A percentile compares a stretch with the other conserved stretches of the same genome.
Conservation (phyloP, 2,888 invertebrate genomes). For the Caprella mutica region DNA sequence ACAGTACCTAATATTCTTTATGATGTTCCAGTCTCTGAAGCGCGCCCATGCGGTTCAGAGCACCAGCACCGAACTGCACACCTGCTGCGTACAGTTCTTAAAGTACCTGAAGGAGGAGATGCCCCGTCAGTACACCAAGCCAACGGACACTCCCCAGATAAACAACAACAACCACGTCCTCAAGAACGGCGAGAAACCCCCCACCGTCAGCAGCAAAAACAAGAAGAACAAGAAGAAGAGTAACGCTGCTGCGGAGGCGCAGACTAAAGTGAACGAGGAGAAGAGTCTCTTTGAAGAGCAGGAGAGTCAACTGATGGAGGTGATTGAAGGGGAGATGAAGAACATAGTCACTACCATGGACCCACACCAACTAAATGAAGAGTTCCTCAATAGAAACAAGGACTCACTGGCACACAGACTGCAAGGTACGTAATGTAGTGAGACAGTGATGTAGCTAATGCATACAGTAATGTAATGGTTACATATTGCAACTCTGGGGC, state of each 20-base stretch:
- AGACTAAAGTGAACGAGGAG: conserved; percentile 2
- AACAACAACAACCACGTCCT: conserved; percentile 3
- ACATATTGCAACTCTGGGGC: too few species aligned
- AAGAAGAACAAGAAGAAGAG: not conserved
- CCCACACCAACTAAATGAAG: conserved; percentile 53
- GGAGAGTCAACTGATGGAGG: conserved; percentile 30
- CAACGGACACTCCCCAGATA: conserved; percentile 37
- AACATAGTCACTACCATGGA: conserved; percentile 48
- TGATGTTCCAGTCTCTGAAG: conserved; percentile 72
- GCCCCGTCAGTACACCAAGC: conserved; percentile 38
- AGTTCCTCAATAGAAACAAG: conserved; percentile 52
- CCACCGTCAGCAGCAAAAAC: not conserved
- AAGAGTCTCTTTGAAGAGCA: not conserved
- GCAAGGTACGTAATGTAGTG: conserved; percentile 48
- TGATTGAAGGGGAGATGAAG: conserved; percentile 42
- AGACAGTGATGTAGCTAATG: too few species aligned
- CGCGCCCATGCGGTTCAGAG: conserved; percentile 67
- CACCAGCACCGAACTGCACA: conserved; percentile 67
- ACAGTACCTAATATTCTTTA: too few species aligned
- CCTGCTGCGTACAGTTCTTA: conserved; percentile 68
- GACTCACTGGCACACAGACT: conserved; percentile 63
- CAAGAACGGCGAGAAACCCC: too few species aligned
- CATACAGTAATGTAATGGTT: too few species aligned
- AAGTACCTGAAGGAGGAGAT: conserved; percentile 40
- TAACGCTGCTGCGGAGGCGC: not conserved